Evolutionary conservation across 2,888 invertebrate species (phyloP).

Genomic region (Lysandra bellargus): DNA sequence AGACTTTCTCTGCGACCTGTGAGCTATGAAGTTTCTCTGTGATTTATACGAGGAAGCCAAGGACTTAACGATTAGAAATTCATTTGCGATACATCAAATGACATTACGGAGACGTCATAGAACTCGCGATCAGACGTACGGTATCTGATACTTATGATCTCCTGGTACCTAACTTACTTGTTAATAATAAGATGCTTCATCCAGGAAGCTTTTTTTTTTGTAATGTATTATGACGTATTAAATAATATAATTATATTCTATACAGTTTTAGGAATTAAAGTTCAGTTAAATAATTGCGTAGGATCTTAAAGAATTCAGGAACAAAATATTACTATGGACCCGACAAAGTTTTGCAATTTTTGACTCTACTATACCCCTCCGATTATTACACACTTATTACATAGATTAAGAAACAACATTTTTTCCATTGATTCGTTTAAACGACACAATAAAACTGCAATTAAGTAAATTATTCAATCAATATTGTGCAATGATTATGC

Average conservation of each 20-base stretch:
- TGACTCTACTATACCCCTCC: not conserved
- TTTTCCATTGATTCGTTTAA: not conserved
- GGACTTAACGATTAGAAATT: conserved; percentile 27
- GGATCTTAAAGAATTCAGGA: too few species aligned
- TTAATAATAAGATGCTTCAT: too few species aligned
- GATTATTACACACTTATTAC: not conserved
- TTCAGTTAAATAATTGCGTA: too few species aligned
- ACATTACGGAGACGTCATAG: not conserved
- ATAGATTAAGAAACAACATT: not conserved
- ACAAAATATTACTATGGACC: not conserved
- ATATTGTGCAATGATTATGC: conserved; percentile 23
- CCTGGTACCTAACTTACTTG: too few species aligned
- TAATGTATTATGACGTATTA: too few species aligned
- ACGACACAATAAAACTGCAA: not conserved
- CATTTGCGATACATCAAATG: conserved; percentile 12
- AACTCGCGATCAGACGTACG: not conserved
- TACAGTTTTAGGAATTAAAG: too few species aligned
- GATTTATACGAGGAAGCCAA: conserved; percentile 23
- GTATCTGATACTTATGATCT: not conserved
- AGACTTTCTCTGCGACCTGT: conserved; percentile 44
- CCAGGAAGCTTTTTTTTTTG: too few species aligned
- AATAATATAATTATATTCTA: too few species aligned
- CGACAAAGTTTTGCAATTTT: not conserved
- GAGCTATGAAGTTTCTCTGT: conserved; percentile 36
- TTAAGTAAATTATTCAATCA: conserved; percentile 21